Evolutionary conservation across 92 coral and sea anemone species (phyloP).

Genomic region (Scolanthus callimorphus): DNA sequence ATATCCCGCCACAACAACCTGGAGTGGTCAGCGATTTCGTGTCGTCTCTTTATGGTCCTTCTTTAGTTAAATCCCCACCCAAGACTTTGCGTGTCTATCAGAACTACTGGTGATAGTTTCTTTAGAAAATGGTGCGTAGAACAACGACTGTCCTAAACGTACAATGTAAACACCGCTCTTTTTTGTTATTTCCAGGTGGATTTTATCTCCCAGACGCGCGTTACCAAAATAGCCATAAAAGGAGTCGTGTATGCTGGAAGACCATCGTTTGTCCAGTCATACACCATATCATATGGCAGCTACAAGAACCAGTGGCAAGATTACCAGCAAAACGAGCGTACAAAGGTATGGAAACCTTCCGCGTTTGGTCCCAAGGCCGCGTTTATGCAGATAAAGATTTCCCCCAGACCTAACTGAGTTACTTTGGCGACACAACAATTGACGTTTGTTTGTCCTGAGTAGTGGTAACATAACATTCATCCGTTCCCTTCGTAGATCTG

Average conservation of each 20-base stretch:
- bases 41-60: neutral
- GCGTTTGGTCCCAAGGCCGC: too few species aligned
- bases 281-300: slow-evolving; percentile 10
- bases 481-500: slow-evolving; percentile 32
- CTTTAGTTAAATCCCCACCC: neutral
- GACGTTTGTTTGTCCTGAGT: too few species aligned
- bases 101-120: neutral
- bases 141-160: too few species aligned
- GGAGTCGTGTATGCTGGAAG: slow-evolving; percentile 4
- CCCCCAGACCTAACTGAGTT: too few species aligned
- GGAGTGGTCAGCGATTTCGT: too few species aligned
- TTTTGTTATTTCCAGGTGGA: slow-evolving; percentile 30
- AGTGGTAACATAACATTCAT: too few species aligned
- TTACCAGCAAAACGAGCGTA: neutral
- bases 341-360: neutral
- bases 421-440: too few species aligned
- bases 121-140: neutral
- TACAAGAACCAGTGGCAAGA: slow-evolving; percentile 15
- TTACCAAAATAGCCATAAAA: slow-evolving; percentile 28
- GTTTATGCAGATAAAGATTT: too few species aligned
- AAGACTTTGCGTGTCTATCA: neutral
- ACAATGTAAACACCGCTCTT: too few species aligned
- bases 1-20: too few species aligned
- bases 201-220: slow-evolving; percentile 15
- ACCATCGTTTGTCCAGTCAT: slow-evolving; percentile 17